phyloP scores from a whole-genome alignment of 2,888 invertebrate species.

The Bombylius major region DNA sequence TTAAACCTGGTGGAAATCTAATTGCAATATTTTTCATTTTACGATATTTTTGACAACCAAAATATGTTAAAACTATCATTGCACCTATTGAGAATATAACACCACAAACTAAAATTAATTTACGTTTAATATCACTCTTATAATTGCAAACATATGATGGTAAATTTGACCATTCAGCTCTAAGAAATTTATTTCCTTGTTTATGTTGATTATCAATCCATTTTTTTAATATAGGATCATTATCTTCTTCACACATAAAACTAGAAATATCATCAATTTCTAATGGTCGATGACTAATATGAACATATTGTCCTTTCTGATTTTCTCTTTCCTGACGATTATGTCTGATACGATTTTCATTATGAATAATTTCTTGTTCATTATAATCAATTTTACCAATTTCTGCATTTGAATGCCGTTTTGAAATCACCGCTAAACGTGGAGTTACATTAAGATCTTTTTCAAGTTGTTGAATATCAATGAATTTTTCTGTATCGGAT shows the following conservation, averaged over 20 bases:
- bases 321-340: slow-evolving; percentile 15
- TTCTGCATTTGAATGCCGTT: slow-evolving; percentile 18
- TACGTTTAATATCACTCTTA: slow-evolving; percentile 8
- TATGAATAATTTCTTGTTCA: not conserved
- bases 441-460: not conserved
- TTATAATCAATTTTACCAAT: slow-evolving; percentile 11
- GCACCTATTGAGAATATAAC: slow-evolving; percentile 10
- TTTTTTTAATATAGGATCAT: not conserved
- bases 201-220: not conserved
- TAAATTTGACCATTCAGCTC: slow-evolving; percentile 10
- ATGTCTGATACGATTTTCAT: slow-evolving; percentile 3
- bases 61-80: slow-evolving; percentile 15
- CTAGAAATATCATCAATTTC: not conserved
- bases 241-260: slow-evolving; percentile 8
- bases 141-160: slow-evolving; percentile 3
- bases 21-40: slow-evolving; percentile 30
- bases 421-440: not conserved
- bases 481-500: not conserved
- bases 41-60: slow-evolving; percentile 23
- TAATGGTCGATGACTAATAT: not conserved
- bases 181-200: slow-evolving; percentile 1
- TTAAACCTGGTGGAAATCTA: slow-evolving; percentile 26
- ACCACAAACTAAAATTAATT: slow-evolving; percentile 17
- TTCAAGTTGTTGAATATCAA: not conserved
- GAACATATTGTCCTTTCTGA: not conserved